phyloP scores from a whole-genome alignment of 2,888 invertebrate species.

The Nymphalis polychloros region DNA sequence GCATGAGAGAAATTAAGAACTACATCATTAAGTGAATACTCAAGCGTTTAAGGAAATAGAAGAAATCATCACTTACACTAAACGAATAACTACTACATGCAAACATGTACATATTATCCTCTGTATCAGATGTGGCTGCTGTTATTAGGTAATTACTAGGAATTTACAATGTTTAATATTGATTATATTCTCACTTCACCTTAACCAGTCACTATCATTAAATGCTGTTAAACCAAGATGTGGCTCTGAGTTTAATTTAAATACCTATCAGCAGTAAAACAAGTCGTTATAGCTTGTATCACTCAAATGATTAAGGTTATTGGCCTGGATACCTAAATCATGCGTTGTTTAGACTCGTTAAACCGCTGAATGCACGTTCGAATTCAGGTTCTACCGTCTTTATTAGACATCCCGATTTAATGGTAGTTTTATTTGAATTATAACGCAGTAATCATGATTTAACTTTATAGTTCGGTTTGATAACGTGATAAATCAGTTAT shows the following conservation, averaged over 20 bases:
- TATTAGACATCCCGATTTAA: slow-evolving; percentile 31
- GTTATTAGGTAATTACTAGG: no score
- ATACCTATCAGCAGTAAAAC: slow-evolving; percentile 16
- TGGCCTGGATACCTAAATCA: slow-evolving; percentile 21
- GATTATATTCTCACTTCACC: no score
- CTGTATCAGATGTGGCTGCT: no score
- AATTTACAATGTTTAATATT: no score
- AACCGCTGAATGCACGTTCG: slow-evolving; percentile 35
- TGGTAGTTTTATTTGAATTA: slow-evolving; percentile 38
- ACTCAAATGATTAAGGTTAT: slow-evolving; percentile 26
- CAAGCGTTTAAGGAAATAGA: no score
- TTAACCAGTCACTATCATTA: no score
- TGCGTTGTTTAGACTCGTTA: slow-evolving; percentile 33
- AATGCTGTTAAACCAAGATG: slow-evolving; percentile 2
- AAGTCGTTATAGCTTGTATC: slow-evolving; percentile 16
- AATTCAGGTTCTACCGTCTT: slow-evolving; percentile 37
- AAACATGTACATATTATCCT: no score
- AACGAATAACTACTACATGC: no score
- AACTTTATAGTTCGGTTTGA: slow-evolving; percentile 17
- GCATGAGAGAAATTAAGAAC: no score
- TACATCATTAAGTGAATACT: no score
- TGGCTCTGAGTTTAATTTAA: slow-evolving; percentile 41
- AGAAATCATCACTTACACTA: no score
- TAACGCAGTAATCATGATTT: slow-evolving; percentile 31
- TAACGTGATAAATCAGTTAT: slow-evolving; percentile 6